phyloP scores from a whole-genome alignment of 92 coral and sea anemone species.

The Zoanthus gigantus region DNA sequence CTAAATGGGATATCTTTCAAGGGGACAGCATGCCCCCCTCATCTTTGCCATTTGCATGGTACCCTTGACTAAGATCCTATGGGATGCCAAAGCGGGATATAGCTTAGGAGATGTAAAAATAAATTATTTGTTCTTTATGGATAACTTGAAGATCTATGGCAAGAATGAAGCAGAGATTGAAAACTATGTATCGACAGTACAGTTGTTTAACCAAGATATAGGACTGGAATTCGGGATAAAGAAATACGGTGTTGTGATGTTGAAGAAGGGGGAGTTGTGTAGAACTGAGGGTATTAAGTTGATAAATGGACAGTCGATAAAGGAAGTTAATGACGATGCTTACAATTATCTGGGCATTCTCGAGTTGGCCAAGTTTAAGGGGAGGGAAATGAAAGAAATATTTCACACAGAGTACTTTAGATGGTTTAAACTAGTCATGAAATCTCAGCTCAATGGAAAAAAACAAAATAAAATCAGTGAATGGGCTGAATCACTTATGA shows the following conservation, averaged over 20 bases:
- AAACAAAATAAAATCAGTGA: conserved; percentile 30
- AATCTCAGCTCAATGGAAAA: conserved; percentile 7
- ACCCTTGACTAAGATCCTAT: conserved; percentile 29
- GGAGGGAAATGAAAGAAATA: conserved; percentile 4
- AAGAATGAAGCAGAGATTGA: no score
- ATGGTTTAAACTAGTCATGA: conserved; percentile 45
- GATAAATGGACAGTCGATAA: no score
- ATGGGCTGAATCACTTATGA: conserved; percentile 3
- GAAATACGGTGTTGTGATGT: background rate
- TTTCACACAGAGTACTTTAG: background rate
- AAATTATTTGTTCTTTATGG: background rate
- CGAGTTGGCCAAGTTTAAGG: conserved; percentile 43
- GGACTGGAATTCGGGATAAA: conserved; percentile 49
- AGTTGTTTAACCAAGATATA: conserved; percentile 18
- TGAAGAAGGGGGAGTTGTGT: conserved; percentile 39
- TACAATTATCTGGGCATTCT: conserved; percentile 21
- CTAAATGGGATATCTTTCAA: conserved; percentile 41
- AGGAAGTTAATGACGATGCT: background rate
- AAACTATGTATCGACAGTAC: background rate
- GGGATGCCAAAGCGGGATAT: conserved; percentile 44
- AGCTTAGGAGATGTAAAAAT: conserved; percentile 38
- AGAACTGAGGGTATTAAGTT: background rate
- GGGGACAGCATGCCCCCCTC: conserved; percentile 34
- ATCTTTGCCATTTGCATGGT: background rate
- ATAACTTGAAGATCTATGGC: no score